A percentile compares a stretch with the other conserved stretches of the same genome.
Evolutionary conservation across 2,113 vertebrate species (phyloP).

Genomic region (Camelus bactrianus): DNA sequence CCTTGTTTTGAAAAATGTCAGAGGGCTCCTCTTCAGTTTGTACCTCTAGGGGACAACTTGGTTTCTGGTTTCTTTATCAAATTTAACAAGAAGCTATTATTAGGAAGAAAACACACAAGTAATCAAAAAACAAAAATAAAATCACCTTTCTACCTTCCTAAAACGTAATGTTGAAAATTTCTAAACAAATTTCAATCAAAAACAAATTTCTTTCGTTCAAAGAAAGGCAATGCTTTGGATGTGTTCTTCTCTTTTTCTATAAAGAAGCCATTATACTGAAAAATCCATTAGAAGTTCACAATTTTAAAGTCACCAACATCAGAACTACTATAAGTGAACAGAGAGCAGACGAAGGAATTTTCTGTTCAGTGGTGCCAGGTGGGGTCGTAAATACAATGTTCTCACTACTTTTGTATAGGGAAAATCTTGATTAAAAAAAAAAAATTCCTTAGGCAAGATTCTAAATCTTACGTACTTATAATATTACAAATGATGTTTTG

Average conservation of each 20-base stretch:
- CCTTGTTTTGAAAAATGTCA: conserved; percentile 69
- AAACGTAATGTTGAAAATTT: not conserved
- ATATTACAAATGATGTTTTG: not conserved
- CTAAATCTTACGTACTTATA: not conserved
- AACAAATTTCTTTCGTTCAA: not conserved
- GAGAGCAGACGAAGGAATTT: not conserved
- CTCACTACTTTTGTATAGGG: not conserved
- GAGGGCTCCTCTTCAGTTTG: not conserved
- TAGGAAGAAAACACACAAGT: not conserved
- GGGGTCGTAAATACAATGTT: not conserved
- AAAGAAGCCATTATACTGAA: not conserved
- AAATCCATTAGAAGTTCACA: not conserved
- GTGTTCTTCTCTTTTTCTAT: not conserved
- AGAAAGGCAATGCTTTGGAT: not conserved
- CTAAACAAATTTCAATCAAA: not conserved
- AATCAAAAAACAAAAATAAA: not conserved
- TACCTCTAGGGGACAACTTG: not conserved
- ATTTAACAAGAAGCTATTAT: not conserved
- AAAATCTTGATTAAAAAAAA: not conserved
- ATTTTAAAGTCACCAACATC: not conserved
- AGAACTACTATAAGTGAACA: not conserved
- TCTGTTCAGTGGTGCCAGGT: not conserved
- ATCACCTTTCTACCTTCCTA: not conserved
- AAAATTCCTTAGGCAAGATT: not conserved
- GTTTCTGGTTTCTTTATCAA: not conserved